Base-by-base conservation (phyloP, 2,797 vertebrate species). In the Echeneis naucrates region DNA sequence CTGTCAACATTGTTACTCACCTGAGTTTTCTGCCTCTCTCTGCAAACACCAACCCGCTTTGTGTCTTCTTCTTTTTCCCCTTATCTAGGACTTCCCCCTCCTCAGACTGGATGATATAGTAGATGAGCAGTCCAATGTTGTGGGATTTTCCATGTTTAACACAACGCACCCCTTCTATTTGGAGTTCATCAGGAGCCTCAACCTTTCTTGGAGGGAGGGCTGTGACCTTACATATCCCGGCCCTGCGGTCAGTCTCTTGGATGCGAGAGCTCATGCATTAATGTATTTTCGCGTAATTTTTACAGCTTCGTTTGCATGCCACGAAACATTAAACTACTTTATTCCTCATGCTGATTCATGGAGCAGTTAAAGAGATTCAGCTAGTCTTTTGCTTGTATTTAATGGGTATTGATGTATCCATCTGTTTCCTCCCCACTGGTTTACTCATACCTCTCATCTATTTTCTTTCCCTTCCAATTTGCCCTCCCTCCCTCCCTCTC, bases 91-190 rank as follows among this genome's bases (percentile, higher is more conserved):
- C 82, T 98, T 98, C 80, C 96, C 96, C 0, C 93, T 97, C 21
- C 85, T 98, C 72, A 95, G 94, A 60, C 88, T 98, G 88, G 96
- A 97, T 17, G 93, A 96, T 9, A 92, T 97, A 0, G 95, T 97
- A 59, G 96, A 96, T 27, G 95, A 97, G 26, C 93, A 97, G 60
- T 95, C 96, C 88, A 97, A 97, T 54, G 95, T 98, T 2, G 89
- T 98, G 76, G 97, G 97, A 13, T 98, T 98, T 92, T 98, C 97
- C 74, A 96, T 98, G 96, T 96, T 97, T 70, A 96, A 97, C 93
- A 96, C 95, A 38, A 95, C 93, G 12, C 96, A 97, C 54, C 96
- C 96, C 26, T 97, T 97, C 92, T 97, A 96, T 78, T 85, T 95
- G 47, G 96, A 97, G 92, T 97, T 97, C 76, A 95, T 96, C 76